Base-by-base conservation (phyloP, 35 echinoderm and acorn worm genomes). In the Ptychodera flava region DNA sequence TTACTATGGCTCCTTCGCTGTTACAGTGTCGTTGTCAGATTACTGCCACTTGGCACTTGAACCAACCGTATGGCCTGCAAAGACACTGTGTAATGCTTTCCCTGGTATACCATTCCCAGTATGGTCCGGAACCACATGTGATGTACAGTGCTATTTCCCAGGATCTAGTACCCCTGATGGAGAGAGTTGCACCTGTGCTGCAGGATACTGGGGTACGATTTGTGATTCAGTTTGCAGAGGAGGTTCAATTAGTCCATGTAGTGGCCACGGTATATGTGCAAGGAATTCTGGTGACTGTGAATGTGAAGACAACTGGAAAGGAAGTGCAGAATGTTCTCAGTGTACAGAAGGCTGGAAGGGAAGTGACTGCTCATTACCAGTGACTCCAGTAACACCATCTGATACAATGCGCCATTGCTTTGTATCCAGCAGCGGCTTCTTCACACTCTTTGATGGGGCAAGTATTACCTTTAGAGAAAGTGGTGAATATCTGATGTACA, bases 371-470 rank as follows among this genome's bases (percentile, higher is more conserved):
- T 97, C 91, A 16, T 38, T 97, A 32, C 36, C 89, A 27, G 81
- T 92, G 0, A 79, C 64, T 53, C 45, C 78, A 28, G 31, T 80
- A 2, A 33, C 88, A 33, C 83, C 78, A 35, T 64, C 45, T 27
- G 31, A 38, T 28, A 31, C 36, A 31, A 80, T 78, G 1, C 36
- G 79, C 81, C 78, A 79, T 34, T 93, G 94, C 80, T 88, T 88
- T 87, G 77, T 93, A 0, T 91, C 79, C 37, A 85, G 85, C 77
- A 92, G 85, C 79, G 94, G 94, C 22, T 92, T 83, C 79, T 93
- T 82, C 88, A 97, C 91, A 31, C 75, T 85, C 28, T 97, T 97
- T 89, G 94, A 97, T 91, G 90, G 90, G 1, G 89, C 94, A 34
- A 86, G 85, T 85, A 35, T 93, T 31, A 78, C 85, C 33, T 93